Percentiles rank a stretch among this genome's conserved stretches.
These are phyloP conservation scores for Macropodus opercularis DNA, from an alignment of 2,797 vertebrate species.

Conservation along the genomic window DNA sequence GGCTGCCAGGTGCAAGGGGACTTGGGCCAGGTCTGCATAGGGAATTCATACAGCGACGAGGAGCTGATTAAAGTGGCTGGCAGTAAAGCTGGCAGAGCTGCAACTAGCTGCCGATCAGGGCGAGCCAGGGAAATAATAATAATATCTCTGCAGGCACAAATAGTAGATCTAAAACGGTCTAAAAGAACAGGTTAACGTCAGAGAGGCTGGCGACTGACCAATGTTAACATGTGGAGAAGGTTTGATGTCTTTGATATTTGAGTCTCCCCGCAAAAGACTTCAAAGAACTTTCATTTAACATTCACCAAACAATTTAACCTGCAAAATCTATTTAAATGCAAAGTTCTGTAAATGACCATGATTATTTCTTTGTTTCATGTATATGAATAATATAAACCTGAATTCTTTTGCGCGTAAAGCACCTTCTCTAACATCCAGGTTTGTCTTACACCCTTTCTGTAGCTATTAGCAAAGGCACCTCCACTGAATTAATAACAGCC, in stretches of 20 bases:
- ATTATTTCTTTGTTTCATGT: too few relatives aligned
- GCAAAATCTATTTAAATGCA: too few relatives aligned
- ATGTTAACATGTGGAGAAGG: constrained; percentile 26
- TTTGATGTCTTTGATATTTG: constrained; percentile 24
- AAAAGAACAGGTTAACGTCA: constrained; percentile 46
- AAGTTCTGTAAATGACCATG: too few relatives aligned
- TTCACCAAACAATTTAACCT: too few relatives aligned
- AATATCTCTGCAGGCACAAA: constrained; percentile 55
- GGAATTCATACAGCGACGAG: constrained; percentile 71
- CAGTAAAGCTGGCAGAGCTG: constrained; percentile 58
- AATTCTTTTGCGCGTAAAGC: too few relatives aligned
- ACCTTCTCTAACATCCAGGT: neutral
- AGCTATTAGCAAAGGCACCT: neutral
- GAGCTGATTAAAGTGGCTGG: constrained; percentile 73
- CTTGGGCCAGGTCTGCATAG: constrained; percentile 56
- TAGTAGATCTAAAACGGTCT: constrained; percentile 38
- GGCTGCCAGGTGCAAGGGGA: constrained; percentile 64
- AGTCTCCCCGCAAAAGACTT: too few relatives aligned
- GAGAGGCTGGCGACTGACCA: constrained; percentile 18
- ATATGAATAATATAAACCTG: too few relatives aligned
- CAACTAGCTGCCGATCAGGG: constrained; percentile 61
- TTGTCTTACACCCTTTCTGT: neutral
- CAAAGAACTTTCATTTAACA: too few relatives aligned
- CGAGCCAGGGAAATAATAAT: constrained; percentile 57
- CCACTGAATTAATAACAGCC: constrained; percentile 19